A percentile compares a stretch with the other conserved stretches of the same genome.
These are phyloP conservation scores for Bucco capensis DNA, from an alignment of 2,113 vertebrate species.

Conservation along the genomic window DNA sequence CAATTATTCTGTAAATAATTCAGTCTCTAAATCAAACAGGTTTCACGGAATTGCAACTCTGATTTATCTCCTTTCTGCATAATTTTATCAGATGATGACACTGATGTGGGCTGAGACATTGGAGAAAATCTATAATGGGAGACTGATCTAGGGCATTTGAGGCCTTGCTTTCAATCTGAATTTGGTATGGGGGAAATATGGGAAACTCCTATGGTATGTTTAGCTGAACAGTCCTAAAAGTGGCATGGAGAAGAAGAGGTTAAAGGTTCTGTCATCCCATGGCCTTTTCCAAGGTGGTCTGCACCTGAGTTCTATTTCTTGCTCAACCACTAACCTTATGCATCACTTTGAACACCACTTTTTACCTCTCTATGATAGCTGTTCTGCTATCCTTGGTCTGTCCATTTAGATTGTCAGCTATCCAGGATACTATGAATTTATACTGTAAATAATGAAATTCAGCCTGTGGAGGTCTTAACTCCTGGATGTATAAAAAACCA, in stretches of 20 bases:
- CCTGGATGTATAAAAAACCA: background rate
- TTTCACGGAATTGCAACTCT: background rate
- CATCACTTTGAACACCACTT: background rate
- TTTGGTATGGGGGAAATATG: background rate
- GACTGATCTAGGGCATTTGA: background rate
- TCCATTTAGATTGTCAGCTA: background rate
- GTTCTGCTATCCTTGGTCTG: background rate
- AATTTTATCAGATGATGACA: background rate
- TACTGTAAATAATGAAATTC: background rate
- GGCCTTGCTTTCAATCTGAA: background rate
- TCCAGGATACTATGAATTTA: background rate
- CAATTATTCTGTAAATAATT: background rate
- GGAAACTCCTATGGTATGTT: background rate
- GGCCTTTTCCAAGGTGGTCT: background rate
- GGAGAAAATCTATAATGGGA: background rate
- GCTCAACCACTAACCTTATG: background rate
- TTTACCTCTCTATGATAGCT: background rate
- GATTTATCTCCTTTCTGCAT: background rate
- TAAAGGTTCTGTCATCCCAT: background rate
- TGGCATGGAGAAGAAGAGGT: background rate
- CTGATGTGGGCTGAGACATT: background rate
- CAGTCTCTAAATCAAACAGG: background rate
- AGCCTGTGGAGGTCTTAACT: background rate
- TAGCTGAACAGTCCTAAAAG: background rate
- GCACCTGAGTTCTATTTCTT: background rate